A percentile compares a stretch with the other conserved stretches of the same genome.
Evolutionary conservation across 1,140 invertebrate species (phyloP).

Genomic region (Diachasma alloeum): DNA sequence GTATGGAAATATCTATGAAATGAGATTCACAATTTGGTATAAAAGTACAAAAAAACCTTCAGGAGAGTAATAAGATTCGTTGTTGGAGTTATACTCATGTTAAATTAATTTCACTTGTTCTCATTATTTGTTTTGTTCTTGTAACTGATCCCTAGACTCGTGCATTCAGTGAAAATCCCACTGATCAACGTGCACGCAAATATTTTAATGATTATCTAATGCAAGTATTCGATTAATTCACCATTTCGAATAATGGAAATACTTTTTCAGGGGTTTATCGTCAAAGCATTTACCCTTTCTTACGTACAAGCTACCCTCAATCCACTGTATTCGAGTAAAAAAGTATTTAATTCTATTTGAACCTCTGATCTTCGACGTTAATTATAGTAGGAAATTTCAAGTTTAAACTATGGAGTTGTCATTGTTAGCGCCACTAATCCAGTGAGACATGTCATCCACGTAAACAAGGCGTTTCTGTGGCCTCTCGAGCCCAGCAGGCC

Average conservation of each 20-base stretch:
- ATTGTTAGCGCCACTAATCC: background rate
- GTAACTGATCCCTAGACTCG: background rate
- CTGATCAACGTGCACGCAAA: background rate
- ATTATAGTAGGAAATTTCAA: background rate
- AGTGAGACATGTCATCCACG: constrained; percentile 40
- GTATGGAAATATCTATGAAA: background rate
- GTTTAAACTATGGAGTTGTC: background rate
- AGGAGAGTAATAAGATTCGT: background rate
- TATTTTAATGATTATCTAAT: constrained; percentile 13
- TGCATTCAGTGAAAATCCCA: background rate
- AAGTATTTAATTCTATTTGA: background rate
- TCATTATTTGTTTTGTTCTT: background rate
- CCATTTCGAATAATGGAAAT: background rate
- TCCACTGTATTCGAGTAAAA: background rate
- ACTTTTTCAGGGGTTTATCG: background rate
- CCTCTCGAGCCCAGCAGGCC: constrained; percentile 62
- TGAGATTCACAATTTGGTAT: constrained; percentile 5
- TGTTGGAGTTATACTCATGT: background rate
- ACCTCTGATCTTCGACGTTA: background rate
- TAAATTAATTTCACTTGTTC: background rate
- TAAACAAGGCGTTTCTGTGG: constrained; percentile 41
- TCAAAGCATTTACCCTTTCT: background rate
- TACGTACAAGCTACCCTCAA: background rate
- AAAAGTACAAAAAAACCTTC: constrained; percentile 16
- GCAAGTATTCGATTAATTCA: background rate